Evolutionary conservation across 2,797 vertebrate species (phyloP).

Genomic region (Tokudaia muenninki): DNA sequence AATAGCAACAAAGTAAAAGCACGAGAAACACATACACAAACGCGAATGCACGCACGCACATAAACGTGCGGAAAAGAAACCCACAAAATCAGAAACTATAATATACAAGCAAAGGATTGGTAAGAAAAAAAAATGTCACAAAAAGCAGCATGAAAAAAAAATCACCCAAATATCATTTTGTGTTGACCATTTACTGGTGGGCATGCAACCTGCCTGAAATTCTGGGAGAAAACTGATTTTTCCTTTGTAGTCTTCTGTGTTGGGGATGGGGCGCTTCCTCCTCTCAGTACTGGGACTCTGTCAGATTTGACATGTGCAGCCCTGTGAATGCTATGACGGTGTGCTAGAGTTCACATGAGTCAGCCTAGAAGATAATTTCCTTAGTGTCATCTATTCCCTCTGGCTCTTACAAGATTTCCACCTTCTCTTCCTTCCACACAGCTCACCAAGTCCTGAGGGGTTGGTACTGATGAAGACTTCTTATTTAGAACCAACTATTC

Average conservation of each 20-base stretch:
- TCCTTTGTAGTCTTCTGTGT: neutral
- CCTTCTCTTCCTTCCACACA: neutral
- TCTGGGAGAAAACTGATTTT: neutral
- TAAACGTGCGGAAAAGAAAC: neutral
- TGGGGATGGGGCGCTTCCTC: too few relatives aligned
- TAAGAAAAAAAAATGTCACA: neutral
- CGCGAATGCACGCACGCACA: neutral
- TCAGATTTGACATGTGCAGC: too few relatives aligned
- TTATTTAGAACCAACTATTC: neutral
- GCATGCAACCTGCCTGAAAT: neutral
- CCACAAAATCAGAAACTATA: neutral
- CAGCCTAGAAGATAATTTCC: neutral
- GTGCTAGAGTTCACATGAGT: neutral
- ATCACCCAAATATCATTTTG: neutral
- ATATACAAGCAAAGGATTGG: neutral
- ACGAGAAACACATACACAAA: neutral
- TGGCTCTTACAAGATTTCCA: neutral
- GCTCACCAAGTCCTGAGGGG: neutral
- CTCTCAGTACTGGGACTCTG: neutral
- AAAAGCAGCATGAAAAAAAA: neutral
- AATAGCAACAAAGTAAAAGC: neutral
- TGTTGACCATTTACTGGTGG: too few relatives aligned
- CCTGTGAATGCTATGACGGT: neutral
- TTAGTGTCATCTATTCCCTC: neutral
- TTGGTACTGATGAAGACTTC: too few relatives aligned